A percentile compares a stretch with the other conserved stretches of the same genome.
Evolutionary conservation across 2,888 invertebrate species (phyloP).

Genomic region (Halictus quadricinctus): DNA sequence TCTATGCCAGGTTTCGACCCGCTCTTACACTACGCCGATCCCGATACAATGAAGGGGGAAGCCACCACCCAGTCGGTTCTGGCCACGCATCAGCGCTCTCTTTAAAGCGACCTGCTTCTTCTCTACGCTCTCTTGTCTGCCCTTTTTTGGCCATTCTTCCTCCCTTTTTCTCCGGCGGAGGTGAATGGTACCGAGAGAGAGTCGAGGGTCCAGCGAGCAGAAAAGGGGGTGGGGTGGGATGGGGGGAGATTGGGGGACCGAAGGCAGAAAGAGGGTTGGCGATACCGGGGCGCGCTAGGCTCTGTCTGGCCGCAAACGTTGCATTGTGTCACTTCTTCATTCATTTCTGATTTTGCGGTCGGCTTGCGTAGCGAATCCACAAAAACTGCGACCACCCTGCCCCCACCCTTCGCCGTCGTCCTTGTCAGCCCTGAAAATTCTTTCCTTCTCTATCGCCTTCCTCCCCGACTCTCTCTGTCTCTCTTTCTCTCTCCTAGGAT

Average conservation of each 20-base stretch:
- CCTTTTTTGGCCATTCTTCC: slow-evolving; percentile 57
- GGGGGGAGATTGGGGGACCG: slow-evolving; percentile 17
- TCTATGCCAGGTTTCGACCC: slow-evolving; percentile 64
- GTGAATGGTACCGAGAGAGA: slow-evolving; percentile 74
- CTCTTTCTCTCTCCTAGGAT: not conserved
- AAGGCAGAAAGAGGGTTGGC: slow-evolving; percentile 61
- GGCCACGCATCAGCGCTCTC: slow-evolving; percentile 80
- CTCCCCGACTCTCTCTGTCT: not conserved
- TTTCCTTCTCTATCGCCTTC: not conserved
- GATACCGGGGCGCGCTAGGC: slow-evolving; percentile 61
- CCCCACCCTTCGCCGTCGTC: slow-evolving; percentile 17
- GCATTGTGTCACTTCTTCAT: slow-evolving; percentile 81
- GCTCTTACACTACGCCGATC: slow-evolving; percentile 58
- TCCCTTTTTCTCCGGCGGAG: slow-evolving; percentile 57
- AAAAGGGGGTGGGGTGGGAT: not conserved
- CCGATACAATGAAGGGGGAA: slow-evolving; percentile 71
- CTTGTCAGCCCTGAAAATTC: slow-evolving; percentile 28
- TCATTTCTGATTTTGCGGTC: slow-evolving; percentile 82
- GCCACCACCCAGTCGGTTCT: slow-evolving; percentile 67
- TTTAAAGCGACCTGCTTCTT: slow-evolving; percentile 80
- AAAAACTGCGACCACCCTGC: slow-evolving; percentile 55
- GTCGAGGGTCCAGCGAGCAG: slow-evolving; percentile 57
- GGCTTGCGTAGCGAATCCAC: slow-evolving; percentile 81
- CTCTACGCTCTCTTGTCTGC: slow-evolving; percentile 59
- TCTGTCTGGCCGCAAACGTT: slow-evolving; percentile 61